Evolutionary conservation across 2,113 vertebrate species (phyloP).

Genomic region (Tyto alba): DNA sequence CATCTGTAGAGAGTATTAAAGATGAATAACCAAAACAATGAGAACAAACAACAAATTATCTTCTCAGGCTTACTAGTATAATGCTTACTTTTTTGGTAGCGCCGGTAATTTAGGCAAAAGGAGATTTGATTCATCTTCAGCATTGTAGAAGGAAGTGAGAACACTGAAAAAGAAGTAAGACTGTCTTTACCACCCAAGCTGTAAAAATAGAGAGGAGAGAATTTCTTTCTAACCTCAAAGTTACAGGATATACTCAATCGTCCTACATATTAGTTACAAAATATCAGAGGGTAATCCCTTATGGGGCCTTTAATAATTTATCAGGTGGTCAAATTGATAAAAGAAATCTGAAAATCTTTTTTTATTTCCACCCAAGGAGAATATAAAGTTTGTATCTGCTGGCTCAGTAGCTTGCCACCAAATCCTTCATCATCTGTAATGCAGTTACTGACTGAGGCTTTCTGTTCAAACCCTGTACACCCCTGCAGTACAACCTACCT

Average conservation of each 20-base stretch:
- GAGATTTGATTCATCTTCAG: constrained; percentile 91
- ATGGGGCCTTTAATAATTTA: neutral
- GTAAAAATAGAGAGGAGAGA: neutral
- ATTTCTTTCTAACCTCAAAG: neutral
- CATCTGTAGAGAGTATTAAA: neutral
- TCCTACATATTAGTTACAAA: neutral
- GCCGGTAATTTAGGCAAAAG: constrained; percentile 92
- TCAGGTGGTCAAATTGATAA: neutral
- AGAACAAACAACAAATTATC: neutral
- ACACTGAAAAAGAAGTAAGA: constrained; percentile 68
- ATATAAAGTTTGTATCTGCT: neutral
- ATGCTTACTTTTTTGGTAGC: constrained; percentile 89
- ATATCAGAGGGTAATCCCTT: neutral
- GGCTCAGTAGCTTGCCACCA: neutral
- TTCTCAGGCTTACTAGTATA: neutral
- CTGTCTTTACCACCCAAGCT: neutral
- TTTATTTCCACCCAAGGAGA: neutral
- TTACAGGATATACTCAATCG: neutral
- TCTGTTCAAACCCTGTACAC: neutral
- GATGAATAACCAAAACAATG: neutral
- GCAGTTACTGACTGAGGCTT: neutral
- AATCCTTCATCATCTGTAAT: neutral
- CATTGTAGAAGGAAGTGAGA: constrained; percentile 86
- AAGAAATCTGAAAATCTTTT: neutral
- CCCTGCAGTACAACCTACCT: neutral